Conservation (phyloP, 2,113 vertebrate species). For the Peromyscus californicus region DNA sequence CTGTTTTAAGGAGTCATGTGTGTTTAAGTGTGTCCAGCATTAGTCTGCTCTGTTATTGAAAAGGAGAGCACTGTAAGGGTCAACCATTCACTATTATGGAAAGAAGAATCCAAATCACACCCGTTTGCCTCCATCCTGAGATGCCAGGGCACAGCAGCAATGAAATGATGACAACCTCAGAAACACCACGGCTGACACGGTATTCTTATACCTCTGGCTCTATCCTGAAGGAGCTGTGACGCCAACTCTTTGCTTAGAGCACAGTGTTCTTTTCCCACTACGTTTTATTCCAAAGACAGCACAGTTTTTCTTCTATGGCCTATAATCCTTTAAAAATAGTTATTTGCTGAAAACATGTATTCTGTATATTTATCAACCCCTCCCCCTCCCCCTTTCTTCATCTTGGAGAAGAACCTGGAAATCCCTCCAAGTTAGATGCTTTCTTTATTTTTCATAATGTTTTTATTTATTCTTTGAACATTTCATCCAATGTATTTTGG, state of each 20-base stretch:
- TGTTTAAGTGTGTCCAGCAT: slow-evolving; percentile 12
- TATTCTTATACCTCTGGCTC: not conserved
- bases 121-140: fast-evolving
- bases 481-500: not conserved
- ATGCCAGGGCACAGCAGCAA: not conserved
- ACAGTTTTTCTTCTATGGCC: not conserved
- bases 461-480: not conserved
- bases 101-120: not conserved
- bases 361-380: not conserved
- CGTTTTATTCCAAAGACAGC: not conserved
- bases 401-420: not conserved
- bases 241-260: not conserved
- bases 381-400: not conserved
- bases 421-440: not conserved
- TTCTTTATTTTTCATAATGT: not conserved
- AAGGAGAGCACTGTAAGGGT: not conserved
- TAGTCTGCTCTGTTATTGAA: not conserved
- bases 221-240: not conserved
- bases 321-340: not conserved
- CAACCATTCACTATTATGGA: not conserved
- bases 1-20: not conserved
- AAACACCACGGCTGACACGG: not conserved
- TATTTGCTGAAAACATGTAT: not conserved
- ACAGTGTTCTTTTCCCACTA: slow-evolving; percentile 17
- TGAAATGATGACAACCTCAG: not conserved